phyloP scores from a whole-genome alignment of 2,113 vertebrate species.

The Lichenostomus cassidix region DNA sequence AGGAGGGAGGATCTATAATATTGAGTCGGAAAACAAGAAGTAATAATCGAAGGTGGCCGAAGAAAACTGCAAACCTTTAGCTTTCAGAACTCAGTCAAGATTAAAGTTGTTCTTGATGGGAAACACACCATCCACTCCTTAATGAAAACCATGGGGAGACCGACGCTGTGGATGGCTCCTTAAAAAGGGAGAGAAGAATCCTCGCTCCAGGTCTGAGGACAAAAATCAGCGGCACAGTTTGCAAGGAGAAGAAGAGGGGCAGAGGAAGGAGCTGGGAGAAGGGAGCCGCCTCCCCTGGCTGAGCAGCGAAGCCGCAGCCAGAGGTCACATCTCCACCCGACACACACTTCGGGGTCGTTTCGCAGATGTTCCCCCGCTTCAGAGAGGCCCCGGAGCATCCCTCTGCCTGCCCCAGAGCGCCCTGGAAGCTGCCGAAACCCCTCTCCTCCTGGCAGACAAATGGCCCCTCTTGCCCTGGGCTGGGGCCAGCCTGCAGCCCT shows the following conservation, averaged over 20 bases:
- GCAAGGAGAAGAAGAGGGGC: neutral
- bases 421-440: constrained; percentile 14
- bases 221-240: neutral
- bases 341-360: constrained; percentile 9
- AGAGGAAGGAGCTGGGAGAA: neutral
- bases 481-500: neutral
- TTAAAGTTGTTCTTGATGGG: constrained; percentile 64
- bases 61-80: constrained; percentile 62
- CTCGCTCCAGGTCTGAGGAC: neutral
- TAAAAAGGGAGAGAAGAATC: neutral
- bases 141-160: constrained; percentile 63
- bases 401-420: neutral
- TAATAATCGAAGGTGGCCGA: constrained; percentile 63
- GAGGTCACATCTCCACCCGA: neutral
- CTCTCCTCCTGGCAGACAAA: constrained; percentile 52
- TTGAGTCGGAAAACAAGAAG: constrained; percentile 53
- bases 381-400: neutral
- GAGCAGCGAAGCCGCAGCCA: neutral
- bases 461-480: constrained; percentile 46
- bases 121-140: constrained; percentile 57
- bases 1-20: constrained; percentile 60
- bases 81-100: constrained; percentile 61
- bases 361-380: constrained; percentile 16
- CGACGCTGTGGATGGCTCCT: constrained; percentile 9
- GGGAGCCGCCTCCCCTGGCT: neutral